These are phyloP conservation scores for Pocota personata DNA, from an alignment of 2,888 invertebrate genomes.

Conservation along the genomic window DNA sequence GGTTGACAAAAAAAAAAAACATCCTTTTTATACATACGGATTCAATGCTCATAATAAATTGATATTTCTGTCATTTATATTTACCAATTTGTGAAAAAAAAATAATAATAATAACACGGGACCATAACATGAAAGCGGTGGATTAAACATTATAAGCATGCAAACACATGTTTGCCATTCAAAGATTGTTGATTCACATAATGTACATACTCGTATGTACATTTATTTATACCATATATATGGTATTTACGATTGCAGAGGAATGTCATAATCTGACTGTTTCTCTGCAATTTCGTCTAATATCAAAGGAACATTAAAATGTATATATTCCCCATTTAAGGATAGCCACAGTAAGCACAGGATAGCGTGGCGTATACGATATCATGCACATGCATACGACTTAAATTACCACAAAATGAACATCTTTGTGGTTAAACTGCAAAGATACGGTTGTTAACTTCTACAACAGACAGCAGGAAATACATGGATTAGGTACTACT, in stretches of 20 bases:
- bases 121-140: not conserved
- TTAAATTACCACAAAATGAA: slow-evolving; percentile 14
- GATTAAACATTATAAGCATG: not conserved
- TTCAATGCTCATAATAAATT: not conserved
- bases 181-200: not conserved
- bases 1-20: not conserved
- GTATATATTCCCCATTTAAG: not conserved
- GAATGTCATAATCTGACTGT: not conserved
- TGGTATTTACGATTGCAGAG: slow-evolving; percentile 3
- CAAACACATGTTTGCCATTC: not conserved
- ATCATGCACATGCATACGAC: not conserved
- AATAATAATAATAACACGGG: not conserved
- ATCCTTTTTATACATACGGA: no score
- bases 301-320: slow-evolving; percentile 7
- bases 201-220: no score
- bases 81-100: not conserved
- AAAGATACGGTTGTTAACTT: not conserved
- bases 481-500: not conserved
- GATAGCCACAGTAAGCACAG: not conserved
- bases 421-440: slow-evolving; percentile 11
- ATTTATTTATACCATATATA: not conserved
- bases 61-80: not conserved
- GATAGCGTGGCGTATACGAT: not conserved
- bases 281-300: not conserved
- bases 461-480: not conserved